Percentiles rank a stretch among this genome's conserved stretches.
Evolutionary conservation across 2,797 vertebrate species (phyloP).

Genomic region (Diglossa cyanea): DNA sequence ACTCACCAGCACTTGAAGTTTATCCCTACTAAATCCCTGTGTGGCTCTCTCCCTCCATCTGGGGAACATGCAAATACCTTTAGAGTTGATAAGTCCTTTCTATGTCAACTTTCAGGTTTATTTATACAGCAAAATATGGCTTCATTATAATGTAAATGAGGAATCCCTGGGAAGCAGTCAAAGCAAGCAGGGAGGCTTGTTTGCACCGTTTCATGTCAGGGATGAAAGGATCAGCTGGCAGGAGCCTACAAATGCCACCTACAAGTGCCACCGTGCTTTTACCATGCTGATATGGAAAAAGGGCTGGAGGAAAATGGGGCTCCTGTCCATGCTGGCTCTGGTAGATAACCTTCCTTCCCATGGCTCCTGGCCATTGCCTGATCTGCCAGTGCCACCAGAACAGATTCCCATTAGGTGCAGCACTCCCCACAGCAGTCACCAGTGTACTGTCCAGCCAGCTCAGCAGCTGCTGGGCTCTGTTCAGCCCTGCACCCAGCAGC

Average conservation of each 20-base stretch:
- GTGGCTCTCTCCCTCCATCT: background rate
- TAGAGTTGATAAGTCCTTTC: background rate
- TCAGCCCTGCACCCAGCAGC: background rate
- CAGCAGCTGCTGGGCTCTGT: fast-evolving
- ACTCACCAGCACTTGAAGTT: background rate
- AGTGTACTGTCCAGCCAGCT: fast-evolving
- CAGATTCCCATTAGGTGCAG: background rate
- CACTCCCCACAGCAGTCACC: background rate
- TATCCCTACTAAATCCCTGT: background rate
- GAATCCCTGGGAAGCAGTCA: conserved; percentile 22
- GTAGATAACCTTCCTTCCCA: background rate
- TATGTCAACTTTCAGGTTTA: background rate
- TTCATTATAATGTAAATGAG: conserved; percentile 2
- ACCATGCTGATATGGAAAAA: fast-evolving
- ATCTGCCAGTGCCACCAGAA: background rate
- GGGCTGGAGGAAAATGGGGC: fast-evolving
- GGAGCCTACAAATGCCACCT: background rate
- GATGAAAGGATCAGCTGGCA: background rate
- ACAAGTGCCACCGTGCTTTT: background rate
- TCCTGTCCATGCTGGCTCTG: background rate
- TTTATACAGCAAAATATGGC: background rate
- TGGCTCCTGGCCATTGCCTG: background rate
- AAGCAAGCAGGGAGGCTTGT: background rate
- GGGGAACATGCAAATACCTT: background rate
- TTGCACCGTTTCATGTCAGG: background rate